Base-by-base conservation (phyloP, 1,140 invertebrate species). In the Pseudoatta argentina region DNA sequence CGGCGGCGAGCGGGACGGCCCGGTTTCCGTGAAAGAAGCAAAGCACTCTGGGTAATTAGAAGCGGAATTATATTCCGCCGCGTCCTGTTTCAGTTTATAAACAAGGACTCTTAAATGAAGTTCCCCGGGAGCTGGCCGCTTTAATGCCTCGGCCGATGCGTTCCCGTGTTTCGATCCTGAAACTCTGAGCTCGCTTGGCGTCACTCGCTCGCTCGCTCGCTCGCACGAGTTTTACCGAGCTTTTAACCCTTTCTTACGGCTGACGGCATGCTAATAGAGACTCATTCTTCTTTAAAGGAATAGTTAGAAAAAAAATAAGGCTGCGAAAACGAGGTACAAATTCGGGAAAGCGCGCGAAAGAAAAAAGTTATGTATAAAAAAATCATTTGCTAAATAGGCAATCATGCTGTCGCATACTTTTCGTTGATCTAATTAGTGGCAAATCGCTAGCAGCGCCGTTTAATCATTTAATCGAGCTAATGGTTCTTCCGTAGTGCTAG, bases 41-140 rank as follows among this genome's bases (percentile, higher is more conserved):
- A 94, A 93, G 91, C 92, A 93, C 93, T 94, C 92, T 86, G 91
- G 91, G 92, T 94, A 94, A 94, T 94, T 94, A 94, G 93, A 94
- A 93, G 90, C 91, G 90, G 89, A 94, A 93, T 93, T 94, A 93
- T 94, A 94, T 93, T 93, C 91, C 88, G 81, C 85, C 91, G 93
- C 91, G 91, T 94, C 93, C 93, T 94, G 93, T 94, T 94, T 94
- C 93, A 94, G 93, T 94, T 94, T 94, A 94, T 94, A 94, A 94
- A 94, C 93, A 94, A 94, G 93, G 92, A 94, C 93, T 94, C 92
- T 93, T 94, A 93, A 94, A 94, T 92, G 92, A 94, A 94, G 93
- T 92, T 94, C 83, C 87, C 90, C 73, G 72, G 73, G 63, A 75
- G 89, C 69, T 55, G 63, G 85, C 48, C 89, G 88, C 82, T 93